Conservation (phyloP, 2,888 invertebrate species). For the Troides oblongomaculatus region DNA sequence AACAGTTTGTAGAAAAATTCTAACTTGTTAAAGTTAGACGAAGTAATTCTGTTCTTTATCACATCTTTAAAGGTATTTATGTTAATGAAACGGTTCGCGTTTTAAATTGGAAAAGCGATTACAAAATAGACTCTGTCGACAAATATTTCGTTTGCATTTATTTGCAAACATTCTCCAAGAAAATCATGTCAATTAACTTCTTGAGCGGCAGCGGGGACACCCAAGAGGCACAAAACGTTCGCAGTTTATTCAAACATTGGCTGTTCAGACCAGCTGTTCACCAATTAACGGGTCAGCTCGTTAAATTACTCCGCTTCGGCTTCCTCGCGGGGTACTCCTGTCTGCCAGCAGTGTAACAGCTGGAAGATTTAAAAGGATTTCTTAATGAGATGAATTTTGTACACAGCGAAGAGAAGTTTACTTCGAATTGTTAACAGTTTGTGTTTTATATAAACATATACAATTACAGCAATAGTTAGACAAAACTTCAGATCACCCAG, state of each 20-base stretch:
- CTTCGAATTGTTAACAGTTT: slow-evolving; percentile 4
- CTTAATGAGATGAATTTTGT: slow-evolving; percentile 28
- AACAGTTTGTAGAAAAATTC: too few relatives aligned
- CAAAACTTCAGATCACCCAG: too few relatives aligned
- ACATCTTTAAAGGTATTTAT: background rate
- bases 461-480: background rate
- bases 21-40: too few relatives aligned
- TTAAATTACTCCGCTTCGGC: slow-evolving; percentile 54
- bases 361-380: slow-evolving; percentile 30
- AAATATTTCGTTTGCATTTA: slow-evolving; percentile 1
- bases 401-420: slow-evolving; percentile 16
- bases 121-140: background rate
- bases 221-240: slow-evolving; percentile 32
- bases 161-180: background rate
- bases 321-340: slow-evolving; percentile 42
- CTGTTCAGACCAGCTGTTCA: slow-evolving; percentile 53
- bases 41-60: too few relatives aligned
- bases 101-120: background rate
- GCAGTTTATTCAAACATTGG: slow-evolving; percentile 63
- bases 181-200: slow-evolving; percentile 28
- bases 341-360: slow-evolving; percentile 30
- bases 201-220: slow-evolving; percentile 35
- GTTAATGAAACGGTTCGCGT: background rate
- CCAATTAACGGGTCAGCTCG: slow-evolving; percentile 63
- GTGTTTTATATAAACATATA: background rate